Evolutionary conservation across 2,888 invertebrate species (phyloP), one percentile per base, ranked within the genome.

Genomic region (Gandaritis pyraliata): DNA sequence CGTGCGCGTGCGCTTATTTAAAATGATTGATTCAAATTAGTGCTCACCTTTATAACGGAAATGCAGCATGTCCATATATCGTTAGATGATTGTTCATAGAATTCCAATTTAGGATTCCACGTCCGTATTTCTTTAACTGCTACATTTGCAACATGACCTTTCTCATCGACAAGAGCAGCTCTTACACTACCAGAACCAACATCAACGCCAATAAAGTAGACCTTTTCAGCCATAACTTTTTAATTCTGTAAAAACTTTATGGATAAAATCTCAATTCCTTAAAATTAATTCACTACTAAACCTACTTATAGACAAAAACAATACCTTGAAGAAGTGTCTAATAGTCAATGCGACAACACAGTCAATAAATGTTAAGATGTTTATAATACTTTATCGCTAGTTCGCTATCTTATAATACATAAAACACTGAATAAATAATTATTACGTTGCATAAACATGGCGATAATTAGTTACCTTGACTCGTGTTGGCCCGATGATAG

Each of bases 151-250:
- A 97, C 93, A 78, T 94, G 94, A 1, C 98, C 98, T 56, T 89
- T 83, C 6, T 92, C 86, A 56, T 94, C 88, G 4, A 98, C 96
- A 38, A 98, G 87, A 3, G 96, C 98, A 7, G 97, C 98, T 69
- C 99, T 93, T 0, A 94, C 97, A 88, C 98, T 98, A 12, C 96
- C 96, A 1, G 98, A 98, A 5, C 99, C 99, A 41, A 98, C 98
- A 89, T 99, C 99, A 11, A 98, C 97, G 61, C 97, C 97, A 76
- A 97, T 92, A 81, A 96, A 97, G 82, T 94, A 95, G 62, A 75
- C 70, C 49, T 78, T 73, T 55, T 69, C 69, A 60, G 65, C 64
- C 86, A 86, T 82, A 56, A 36, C 36, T 63, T 38, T 45, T 16
- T 12, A 69, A 0, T 50, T 16, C 57, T 60, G 64, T 41, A 64